These are phyloP conservation scores for Poecilia velifera DNA, from an alignment of 2,797 vertebrate genomes.

Conservation along the genomic window DNA sequence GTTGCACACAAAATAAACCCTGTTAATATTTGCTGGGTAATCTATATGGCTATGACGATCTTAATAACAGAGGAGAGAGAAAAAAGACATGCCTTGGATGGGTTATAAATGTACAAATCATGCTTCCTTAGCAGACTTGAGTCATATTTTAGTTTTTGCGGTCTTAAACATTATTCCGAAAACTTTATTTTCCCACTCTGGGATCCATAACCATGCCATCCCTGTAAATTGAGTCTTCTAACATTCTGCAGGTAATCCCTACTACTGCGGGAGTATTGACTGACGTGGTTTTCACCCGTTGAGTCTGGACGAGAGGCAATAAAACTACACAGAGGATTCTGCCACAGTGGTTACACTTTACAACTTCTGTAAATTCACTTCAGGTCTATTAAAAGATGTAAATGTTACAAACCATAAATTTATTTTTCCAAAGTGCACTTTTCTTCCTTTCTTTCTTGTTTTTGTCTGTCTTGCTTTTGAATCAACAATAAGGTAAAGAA, in stretches of 20 bases:
- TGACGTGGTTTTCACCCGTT: not conserved
- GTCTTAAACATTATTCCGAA: not conserved
- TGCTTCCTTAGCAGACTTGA: not conserved
- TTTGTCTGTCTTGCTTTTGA: not conserved
- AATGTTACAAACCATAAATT: not conserved
- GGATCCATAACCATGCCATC: not conserved
- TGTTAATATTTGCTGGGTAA: constrained; percentile 42
- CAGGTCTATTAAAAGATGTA: not conserved
- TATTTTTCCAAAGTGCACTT: not conserved
- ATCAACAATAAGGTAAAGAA: not conserved
- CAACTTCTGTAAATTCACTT: not conserved
- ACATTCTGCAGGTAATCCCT: not conserved
- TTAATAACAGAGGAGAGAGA: not conserved
- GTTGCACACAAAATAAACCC: constrained; percentile 57
- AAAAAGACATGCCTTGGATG: not conserved
- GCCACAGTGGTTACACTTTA: not conserved
- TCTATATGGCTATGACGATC: constrained; percentile 1
- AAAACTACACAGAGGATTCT: not conserved
- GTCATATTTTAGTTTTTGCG: not conserved
- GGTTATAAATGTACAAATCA: not conserved
- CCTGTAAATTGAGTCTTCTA: not conserved
- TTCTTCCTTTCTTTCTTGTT: not conserved
- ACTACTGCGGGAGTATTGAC: not conserved
- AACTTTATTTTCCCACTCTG: not conserved
- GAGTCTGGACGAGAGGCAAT: not conserved